Conservation (phyloP, 2,888 invertebrate genomes). For the Leptopilina syphax region DNA sequence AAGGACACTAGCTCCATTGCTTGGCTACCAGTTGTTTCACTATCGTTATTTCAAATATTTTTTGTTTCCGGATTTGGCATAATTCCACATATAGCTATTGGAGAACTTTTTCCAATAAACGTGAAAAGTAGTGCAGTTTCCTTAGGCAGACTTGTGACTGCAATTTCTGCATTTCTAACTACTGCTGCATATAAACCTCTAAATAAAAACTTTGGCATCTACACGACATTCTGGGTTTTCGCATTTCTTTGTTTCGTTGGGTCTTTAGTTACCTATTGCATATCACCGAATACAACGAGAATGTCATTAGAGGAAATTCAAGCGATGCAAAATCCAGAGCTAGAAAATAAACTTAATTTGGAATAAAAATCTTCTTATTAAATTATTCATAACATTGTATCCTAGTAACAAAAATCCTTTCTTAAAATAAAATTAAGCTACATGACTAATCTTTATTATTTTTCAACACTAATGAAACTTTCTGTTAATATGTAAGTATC, state of each 20-base stretch:
- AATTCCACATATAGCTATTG: slow-evolving; percentile 81
- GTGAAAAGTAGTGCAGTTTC: slow-evolving; percentile 83
- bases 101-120: slow-evolving; percentile 82
- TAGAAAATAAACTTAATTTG: background rate
- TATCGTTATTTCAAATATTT: slow-evolving; percentile 81
- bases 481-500: no score
- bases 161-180: slow-evolving; percentile 80
- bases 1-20: slow-evolving; percentile 76
- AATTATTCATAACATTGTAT: no score
- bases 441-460: no score
- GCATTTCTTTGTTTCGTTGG: slow-evolving; percentile 70
- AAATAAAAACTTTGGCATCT: slow-evolving; percentile 78
- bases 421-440: no score
- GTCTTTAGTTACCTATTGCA: slow-evolving; percentile 78
- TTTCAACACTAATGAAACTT: no score
- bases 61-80: slow-evolving; percentile 82
- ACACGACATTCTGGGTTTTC: slow-evolving; percentile 80
- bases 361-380: background rate
- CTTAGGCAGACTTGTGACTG: slow-evolving; percentile 81
- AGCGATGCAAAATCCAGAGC: slow-evolving; percentile 58
- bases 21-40: slow-evolving; percentile 80
- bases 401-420: no score
- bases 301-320: slow-evolving; percentile 81
- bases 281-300: slow-evolving; percentile 81
- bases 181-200: slow-evolving; percentile 80